These are phyloP conservation scores for Hydractinia symbiolongicarpus DNA, from an alignment of 30 jellyfish, hydroid and myxozoan genomes.

Conservation along the genomic window DNA sequence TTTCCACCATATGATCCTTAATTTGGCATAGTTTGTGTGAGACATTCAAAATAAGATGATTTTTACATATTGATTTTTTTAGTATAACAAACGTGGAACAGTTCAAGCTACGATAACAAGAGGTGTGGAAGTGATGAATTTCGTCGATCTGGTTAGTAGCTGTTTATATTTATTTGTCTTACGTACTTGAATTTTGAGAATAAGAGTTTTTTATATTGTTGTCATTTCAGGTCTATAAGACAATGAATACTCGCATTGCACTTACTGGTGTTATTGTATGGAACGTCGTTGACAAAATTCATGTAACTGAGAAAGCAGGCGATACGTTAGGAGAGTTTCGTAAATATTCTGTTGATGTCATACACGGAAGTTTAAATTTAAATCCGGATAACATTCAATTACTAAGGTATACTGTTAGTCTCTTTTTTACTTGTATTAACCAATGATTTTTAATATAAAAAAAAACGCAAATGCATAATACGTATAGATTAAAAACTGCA, in stretches of 20 bases:
- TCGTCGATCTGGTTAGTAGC: slow-evolving; percentile 39
- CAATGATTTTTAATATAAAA: too few species aligned
- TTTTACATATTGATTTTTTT: background rate
- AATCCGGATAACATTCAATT: slow-evolving; percentile 77
- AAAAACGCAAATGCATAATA: too few species aligned
- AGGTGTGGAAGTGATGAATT: slow-evolving; percentile 36
- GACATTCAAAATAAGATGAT: background rate
- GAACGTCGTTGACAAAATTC: slow-evolving; percentile 41
- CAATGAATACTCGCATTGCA: slow-evolving; percentile 55
- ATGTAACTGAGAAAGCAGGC: slow-evolving; percentile 36
- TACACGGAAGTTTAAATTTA: slow-evolving; percentile 24
- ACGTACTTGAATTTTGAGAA: background rate
- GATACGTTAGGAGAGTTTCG: slow-evolving; percentile 46
- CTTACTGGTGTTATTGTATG: slow-evolving; percentile 41
- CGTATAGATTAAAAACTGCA: too few species aligned
- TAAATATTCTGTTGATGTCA: slow-evolving; percentile 37
- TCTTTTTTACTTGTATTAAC: background rate
- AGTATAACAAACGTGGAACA: slow-evolving; percentile 22
- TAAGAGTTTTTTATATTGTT: background rate
- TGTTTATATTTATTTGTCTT: background rate
- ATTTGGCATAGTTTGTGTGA: slow-evolving; percentile 5
- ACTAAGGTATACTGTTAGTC: slow-evolving; percentile 47
- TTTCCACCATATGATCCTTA: background rate
- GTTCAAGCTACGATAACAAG: background rate
- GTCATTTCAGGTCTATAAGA: slow-evolving; percentile 43